phyloP scores from a whole-genome alignment of 2,797 vertebrate genomes.

The Malurus leucopterus region DNA sequence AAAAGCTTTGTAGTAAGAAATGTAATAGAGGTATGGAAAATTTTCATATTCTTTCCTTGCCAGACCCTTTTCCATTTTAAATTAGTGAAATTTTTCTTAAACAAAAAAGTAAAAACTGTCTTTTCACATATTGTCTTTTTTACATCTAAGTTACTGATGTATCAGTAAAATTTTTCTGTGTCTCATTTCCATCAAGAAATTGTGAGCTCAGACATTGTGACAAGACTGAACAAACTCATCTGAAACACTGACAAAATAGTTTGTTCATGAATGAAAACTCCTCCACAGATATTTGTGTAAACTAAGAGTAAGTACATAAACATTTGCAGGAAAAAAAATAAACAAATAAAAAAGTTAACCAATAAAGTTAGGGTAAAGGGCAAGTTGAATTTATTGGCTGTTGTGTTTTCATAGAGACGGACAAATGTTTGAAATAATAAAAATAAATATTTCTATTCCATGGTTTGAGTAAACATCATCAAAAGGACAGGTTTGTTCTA shows the following conservation, averaged over 20 bases:
- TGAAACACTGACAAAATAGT: background rate
- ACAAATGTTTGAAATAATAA: background rate
- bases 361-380: background rate
- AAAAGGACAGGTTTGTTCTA: background rate
- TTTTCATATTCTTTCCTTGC: background rate
- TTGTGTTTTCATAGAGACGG: background rate
- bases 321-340: constrained; percentile 7
- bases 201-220: background rate
- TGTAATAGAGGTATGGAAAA: background rate
- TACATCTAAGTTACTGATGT: background rate
- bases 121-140: background rate
- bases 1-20: background rate
- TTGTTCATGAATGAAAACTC: background rate
- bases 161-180: background rate
- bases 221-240: background rate
- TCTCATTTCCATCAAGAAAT: background rate
- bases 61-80: background rate
- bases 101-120: background rate
- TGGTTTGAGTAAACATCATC: background rate
- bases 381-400: background rate
- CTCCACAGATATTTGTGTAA: background rate
- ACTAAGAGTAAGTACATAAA: background rate
- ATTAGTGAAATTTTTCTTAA: background rate
- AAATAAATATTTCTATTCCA: background rate
- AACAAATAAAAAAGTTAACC: background rate